Evolutionary conservation across 1,140 invertebrate genomes (phyloP).

Genomic region (Achroia grisella): DNA sequence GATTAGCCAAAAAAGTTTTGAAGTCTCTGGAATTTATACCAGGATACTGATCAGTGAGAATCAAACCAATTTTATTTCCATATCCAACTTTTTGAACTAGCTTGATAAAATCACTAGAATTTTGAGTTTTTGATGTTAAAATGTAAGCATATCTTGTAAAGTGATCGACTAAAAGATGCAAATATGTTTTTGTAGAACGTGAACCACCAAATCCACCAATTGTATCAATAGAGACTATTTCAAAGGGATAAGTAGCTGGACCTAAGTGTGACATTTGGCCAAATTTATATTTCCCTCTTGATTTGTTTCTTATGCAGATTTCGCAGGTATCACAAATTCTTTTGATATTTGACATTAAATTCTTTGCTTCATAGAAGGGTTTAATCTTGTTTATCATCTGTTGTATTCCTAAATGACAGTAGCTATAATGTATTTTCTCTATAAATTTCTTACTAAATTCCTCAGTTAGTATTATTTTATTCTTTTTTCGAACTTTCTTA

Average conservation of each 20-base stretch:
- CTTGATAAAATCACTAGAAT: conserved; percentile 43
- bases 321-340: conserved; percentile 9
- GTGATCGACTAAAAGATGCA: conserved; percentile 21
- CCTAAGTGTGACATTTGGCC: conserved; percentile 34
- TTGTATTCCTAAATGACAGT: conserved; percentile 22
- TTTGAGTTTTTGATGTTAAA: conserved; percentile 17
- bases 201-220: conserved; percentile 22
- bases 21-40: conserved; percentile 31
- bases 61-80: conserved; percentile 8
- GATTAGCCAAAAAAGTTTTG: conserved; percentile 39
- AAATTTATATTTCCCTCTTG: conserved; percentile 15
- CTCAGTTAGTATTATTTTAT: conserved; percentile 18
- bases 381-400: conserved; percentile 25
- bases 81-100: conserved; percentile 15
- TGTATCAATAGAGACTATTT: conserved; percentile 20
- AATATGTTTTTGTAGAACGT: conserved; percentile 22
- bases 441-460: too few relatives aligned
- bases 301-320: conserved; percentile 24
- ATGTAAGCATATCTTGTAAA: conserved; percentile 19
- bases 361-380: conserved; percentile 23
- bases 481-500: conserved; percentile 23
- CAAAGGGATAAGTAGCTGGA: conserved; percentile 12
- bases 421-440: conserved; percentile 22
- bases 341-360: conserved; percentile 12
- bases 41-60: conserved; percentile 21